Evolutionary conservation across 2,113 vertebrate genomes (phyloP).

Genomic region (Perccottus glenii): DNA sequence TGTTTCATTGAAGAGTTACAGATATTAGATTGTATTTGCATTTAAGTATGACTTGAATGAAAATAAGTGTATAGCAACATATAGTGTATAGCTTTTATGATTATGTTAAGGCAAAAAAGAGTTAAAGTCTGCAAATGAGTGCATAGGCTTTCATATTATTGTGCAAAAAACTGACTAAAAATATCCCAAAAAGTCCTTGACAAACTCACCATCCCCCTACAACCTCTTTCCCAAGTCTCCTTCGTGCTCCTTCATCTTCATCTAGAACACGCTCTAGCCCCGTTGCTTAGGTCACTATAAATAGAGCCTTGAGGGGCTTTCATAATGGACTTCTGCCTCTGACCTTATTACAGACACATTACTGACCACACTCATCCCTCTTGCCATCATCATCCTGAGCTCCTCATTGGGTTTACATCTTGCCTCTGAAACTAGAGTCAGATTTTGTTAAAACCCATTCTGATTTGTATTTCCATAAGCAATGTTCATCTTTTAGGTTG

Average conservation of each 20-base stretch:
- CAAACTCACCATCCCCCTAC: not conserved
- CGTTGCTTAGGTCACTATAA: constrained; percentile 57
- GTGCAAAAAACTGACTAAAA: too few species aligned
- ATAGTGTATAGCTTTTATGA: too few species aligned
- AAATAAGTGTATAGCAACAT: too few species aligned
- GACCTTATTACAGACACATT: constrained; percentile 75
- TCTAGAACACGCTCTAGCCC: constrained; percentile 23
- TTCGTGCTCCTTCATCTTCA: constrained; percentile 18
- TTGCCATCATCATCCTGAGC: not conserved
- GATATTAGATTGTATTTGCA: too few species aligned
- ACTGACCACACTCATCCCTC: constrained; percentile 51
- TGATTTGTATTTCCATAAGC: too few species aligned
- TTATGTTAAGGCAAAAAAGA: too few species aligned
- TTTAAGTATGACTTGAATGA: too few species aligned
- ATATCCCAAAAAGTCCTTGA: too few species aligned
- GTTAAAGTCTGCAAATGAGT: too few species aligned
- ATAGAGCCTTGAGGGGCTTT: constrained; percentile 60
- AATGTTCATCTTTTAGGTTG: too few species aligned
- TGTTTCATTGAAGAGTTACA: too few species aligned
- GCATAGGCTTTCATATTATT: too few species aligned
- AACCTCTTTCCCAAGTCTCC: constrained; percentile 14
- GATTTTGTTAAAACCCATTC: not conserved
- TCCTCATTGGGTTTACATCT: constrained; percentile 5
- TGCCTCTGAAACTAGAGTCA: constrained; percentile 1
- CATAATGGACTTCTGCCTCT: constrained; percentile 69